Evolutionary conservation across 2,797 vertebrate species (phyloP).

Genomic region (Chrosomus eos): DNA sequence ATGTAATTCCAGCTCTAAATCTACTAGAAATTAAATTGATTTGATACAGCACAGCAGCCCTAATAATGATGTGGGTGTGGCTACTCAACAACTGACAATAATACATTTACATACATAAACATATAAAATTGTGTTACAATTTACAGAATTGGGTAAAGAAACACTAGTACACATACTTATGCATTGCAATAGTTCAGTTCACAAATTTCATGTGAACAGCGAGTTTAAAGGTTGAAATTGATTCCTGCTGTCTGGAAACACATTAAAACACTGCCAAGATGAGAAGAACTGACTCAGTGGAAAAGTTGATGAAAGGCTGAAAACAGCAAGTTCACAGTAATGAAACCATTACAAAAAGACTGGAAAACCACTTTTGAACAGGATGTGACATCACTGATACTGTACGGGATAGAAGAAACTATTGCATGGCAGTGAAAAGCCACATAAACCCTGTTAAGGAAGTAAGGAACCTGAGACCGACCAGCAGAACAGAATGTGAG

Average conservation of each 20-base stretch:
- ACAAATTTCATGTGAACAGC: neutral
- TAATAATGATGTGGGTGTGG: no score
- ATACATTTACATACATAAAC: neutral
- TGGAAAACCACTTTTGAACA: conserved; percentile 18
- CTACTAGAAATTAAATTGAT: neutral
- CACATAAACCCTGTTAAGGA: conserved; percentile 9
- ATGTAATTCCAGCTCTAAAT: neutral
- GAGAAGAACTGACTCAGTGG: conserved; percentile 24
- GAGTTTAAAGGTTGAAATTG: neutral
- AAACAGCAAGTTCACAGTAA: conserved; percentile 1
- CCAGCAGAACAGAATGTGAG: neutral
- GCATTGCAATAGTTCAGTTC: neutral
- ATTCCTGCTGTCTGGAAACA: conserved; percentile 11
- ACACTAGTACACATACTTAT: neutral
- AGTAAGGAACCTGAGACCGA: conserved; percentile 11
- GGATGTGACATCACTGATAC: conserved; percentile 11
- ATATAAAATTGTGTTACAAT: neutral
- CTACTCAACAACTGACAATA: neutral
- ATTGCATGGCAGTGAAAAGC: conserved; percentile 11
- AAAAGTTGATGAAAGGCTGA: conserved; percentile 23
- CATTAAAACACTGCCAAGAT: conserved; percentile 34
- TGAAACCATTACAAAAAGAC: conserved; percentile 2
- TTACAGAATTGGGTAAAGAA: neutral
- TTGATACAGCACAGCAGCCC: no score
- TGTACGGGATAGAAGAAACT: neutral